Percentiles rank a stretch among this genome's conserved stretches.
phyloP scores from a whole-genome alignment of 2,113 vertebrate species.

The Podarcis cretensis region DNA sequence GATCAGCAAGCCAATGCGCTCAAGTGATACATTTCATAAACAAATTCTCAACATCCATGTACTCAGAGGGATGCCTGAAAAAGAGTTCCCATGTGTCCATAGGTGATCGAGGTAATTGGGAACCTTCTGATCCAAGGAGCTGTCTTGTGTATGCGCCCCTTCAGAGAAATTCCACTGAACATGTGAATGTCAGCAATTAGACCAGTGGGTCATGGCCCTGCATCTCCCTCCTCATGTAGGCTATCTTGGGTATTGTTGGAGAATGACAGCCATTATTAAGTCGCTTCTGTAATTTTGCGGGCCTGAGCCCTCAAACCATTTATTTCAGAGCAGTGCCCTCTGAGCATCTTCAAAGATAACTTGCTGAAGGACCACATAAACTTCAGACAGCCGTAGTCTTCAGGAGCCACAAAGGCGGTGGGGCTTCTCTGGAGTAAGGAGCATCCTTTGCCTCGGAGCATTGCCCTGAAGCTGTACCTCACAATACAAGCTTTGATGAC shows the following conservation, averaged over 20 bases:
- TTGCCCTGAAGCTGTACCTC: not conserved
- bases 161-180: not conserved
- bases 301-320: not conserved
- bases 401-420: not conserved
- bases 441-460: not conserved
- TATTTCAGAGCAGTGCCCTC: not conserved
- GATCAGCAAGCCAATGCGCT: not conserved
- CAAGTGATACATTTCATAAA: too few species aligned
- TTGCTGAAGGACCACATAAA: too few species aligned
- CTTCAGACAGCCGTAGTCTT: not conserved
- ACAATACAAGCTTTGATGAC: accelerated
- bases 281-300: not conserved
- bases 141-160: not conserved
- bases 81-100: too few species aligned
- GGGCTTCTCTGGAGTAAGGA: not conserved
- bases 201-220: not conserved
- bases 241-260: not conserved
- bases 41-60: not conserved
- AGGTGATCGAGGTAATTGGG: not conserved
- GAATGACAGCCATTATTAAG: not conserved
- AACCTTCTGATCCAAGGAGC: not conserved
- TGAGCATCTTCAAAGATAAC: not conserved
- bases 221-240: not conserved
- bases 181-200: not conserved
- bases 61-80: not conserved